Evolutionary conservation across 2,888 invertebrate genomes (phyloP).

Genomic region (Onchidella celtica): DNA sequence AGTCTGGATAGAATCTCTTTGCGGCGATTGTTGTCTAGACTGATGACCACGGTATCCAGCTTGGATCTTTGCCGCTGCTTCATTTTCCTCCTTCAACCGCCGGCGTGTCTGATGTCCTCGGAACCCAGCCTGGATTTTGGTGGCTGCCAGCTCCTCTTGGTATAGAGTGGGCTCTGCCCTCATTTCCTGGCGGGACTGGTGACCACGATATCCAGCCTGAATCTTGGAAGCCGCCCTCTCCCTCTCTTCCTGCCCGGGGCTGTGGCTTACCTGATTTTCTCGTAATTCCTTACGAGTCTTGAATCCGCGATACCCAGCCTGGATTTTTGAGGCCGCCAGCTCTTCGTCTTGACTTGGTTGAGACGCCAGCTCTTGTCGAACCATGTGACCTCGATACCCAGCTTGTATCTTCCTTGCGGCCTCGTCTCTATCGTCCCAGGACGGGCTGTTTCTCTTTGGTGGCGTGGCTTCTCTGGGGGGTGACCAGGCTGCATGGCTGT

Average conservation of each 20-base stretch:
- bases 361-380: constrained; percentile 37
- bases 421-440: background rate
- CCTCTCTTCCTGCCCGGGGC: constrained; percentile 14
- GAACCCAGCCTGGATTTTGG: constrained; percentile 69
- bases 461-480: no score
- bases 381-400: constrained; percentile 47
- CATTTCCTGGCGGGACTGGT: constrained; percentile 35
- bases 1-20: background rate
- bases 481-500: no score
- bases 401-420: background rate
- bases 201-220: constrained; percentile 49
- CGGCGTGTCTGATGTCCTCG: constrained; percentile 60
- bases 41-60: constrained; percentile 68
- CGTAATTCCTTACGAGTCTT: constrained; percentile 17
- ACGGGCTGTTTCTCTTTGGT: no score
- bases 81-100: background rate
- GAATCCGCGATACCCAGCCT: constrained; percentile 48
- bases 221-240: constrained; percentile 45
- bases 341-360: background rate
- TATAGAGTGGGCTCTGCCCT: background rate
- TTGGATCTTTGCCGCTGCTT: constrained; percentile 64
- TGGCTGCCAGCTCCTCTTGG: constrained; percentile 60
- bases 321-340: constrained; percentile 36
- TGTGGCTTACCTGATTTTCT: background rate
- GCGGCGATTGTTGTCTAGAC: constrained; percentile 4